Base-by-base conservation (phyloP, 2,797 vertebrate species). In the Ataeniobius toweri region DNA sequence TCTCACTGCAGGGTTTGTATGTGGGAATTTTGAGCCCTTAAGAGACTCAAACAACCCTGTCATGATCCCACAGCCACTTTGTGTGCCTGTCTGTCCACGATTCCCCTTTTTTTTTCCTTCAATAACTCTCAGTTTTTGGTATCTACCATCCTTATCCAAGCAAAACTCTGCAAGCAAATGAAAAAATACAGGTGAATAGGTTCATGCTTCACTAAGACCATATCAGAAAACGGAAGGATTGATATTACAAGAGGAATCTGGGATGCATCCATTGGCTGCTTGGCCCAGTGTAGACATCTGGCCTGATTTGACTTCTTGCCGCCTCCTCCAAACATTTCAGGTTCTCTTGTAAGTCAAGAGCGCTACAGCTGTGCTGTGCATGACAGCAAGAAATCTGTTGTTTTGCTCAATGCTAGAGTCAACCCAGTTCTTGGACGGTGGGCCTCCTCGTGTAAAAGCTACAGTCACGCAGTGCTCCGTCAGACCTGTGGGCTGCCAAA, bases 341-440 rank as follows among this genome's bases (percentile, higher is more conserved):
- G 80, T 90, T 78, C 69, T 84, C 83, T 84, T 89, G 75, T 87
- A 81, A 73, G 77, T 87, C 90, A 78, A 85, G 81, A 86, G 86
- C 78, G 18, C 85, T 44, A 73, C 91, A 92, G 90, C 89, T 92
- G 91, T 78, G 6, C 61, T 1, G 84, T 88, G 91, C 89, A 90
- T 81, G 92, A 90, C 89, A 87, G 87, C 78, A 31, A 88, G 84
- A 85, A 85, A 83, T 86, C 86, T 88, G 83, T 88, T 90, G 87
- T 87, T 89, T 84, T 90, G 86, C 80, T 61, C 77, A 87, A 79
- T 36, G 58, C 83, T 71, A 58, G n/a, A 85, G 70, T 88, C 87
- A 56, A 83, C 78, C 48, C 44, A 75, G 86, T 85, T 90, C 84
- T 83, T 86, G 80, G 90, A 89, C 58, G 79, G 85, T 78, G 82